Conservation (phyloP, 2,113 vertebrate genomes). For the Aleadryas rufinucha region DNA sequence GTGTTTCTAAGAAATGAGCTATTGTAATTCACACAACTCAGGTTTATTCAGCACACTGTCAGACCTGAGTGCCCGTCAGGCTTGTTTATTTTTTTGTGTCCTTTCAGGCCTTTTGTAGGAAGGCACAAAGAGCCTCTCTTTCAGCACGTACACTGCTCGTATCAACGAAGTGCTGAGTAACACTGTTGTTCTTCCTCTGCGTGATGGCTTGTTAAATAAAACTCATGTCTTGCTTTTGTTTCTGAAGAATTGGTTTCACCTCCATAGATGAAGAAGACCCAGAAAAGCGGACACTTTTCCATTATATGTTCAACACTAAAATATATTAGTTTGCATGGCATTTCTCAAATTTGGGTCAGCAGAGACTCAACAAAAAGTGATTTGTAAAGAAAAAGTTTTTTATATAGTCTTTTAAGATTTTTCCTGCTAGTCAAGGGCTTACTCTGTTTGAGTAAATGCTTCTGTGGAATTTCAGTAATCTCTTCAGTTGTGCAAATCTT, state of each 20-base stretch:
- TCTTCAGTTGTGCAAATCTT: background rate
- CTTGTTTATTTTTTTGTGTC: conserved; percentile 1
- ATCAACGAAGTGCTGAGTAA: background rate
- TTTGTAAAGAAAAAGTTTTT: background rate
- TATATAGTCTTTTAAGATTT: background rate
- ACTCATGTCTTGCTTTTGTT: background rate
- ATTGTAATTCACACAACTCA: background rate
- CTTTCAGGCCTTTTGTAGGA: background rate
- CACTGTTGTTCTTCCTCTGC: background rate
- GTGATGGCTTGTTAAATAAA: background rate
- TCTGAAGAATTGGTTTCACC: background rate
- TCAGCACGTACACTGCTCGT: background rate
- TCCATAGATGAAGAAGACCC: background rate
- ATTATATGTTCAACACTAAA: accelerated
- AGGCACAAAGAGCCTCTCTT: background rate
- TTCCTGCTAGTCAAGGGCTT: background rate
- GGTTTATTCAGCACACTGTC: background rate
- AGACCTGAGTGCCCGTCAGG: background rate
- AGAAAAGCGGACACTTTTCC: background rate
- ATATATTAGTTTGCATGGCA: background rate
- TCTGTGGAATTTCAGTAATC: background rate
- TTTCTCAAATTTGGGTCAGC: background rate
- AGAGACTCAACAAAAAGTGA: background rate
- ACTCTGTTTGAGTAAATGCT: background rate
- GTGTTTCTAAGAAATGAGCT: background rate